These are phyloP conservation scores for Orussus abietinus DNA, from an alignment of 1,140 invertebrate genomes.

Conservation along the genomic window DNA sequence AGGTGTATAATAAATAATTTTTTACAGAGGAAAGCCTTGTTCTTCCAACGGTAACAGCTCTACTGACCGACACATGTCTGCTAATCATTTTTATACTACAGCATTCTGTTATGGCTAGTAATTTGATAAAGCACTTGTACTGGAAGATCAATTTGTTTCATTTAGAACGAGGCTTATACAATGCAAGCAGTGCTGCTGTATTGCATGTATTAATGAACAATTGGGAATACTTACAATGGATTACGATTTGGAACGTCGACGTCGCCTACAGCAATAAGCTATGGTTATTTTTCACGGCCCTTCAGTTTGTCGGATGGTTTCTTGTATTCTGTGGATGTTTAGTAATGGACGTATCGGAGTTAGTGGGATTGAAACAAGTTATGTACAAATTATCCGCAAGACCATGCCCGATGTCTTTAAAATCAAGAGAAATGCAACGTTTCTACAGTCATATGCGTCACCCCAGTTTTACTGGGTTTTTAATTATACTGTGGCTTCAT, in stretches of 20 bases:
- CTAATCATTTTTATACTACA: constrained; percentile 54
- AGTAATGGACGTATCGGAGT: constrained; percentile 60
- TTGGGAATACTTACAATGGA: constrained; percentile 47
- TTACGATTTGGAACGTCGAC: constrained; percentile 53
- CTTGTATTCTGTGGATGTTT: constrained; percentile 61
- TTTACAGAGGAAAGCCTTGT: constrained; percentile 29
- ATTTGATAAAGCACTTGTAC: constrained; percentile 43
- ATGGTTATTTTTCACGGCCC: constrained; percentile 48
- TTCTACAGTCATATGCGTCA: constrained; percentile 56
- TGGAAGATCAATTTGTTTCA: constrained; percentile 41
- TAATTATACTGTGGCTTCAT: constrained; percentile 54
- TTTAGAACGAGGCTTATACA: constrained; percentile 54
- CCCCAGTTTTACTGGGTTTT: constrained; percentile 55
- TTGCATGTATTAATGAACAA: constrained; percentile 44
- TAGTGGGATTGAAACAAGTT: constrained; percentile 60
- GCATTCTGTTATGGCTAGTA: constrained; percentile 53
- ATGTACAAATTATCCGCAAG: constrained; percentile 50
- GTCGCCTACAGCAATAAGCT: constrained; percentile 38
- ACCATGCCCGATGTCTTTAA: constrained; percentile 45
- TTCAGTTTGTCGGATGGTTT: constrained; percentile 57
- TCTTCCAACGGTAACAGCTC: constrained; percentile 24
- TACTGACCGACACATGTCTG: constrained; percentile 48
- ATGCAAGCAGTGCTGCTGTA: constrained; percentile 30
- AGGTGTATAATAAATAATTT: constrained; percentile 1
- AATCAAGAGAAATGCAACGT: constrained; percentile 47